Conservation (phyloP, 2,888 invertebrate genomes). For the Agrenia bidenticulata region DNA sequence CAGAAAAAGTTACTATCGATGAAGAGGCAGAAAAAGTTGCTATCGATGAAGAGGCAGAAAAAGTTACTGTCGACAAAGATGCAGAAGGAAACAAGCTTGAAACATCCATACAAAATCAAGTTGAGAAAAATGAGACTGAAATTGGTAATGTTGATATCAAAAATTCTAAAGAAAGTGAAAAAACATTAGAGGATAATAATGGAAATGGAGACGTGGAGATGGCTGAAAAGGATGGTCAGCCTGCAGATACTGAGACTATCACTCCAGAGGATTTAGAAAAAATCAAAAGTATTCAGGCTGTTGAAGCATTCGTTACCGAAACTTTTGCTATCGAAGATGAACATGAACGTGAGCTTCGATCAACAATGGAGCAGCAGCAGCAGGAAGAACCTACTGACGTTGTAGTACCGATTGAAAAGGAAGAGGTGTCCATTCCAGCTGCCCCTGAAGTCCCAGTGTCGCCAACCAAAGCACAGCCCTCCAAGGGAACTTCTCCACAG, state of each 20-base stretch:
- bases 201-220: constrained; percentile 11
- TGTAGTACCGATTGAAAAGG: neutral
- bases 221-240: neutral
- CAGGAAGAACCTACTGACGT: too few species aligned
- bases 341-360: too few species aligned
- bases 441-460: neutral
- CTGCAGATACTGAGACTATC: neutral
- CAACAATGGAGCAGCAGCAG: too few species aligned
- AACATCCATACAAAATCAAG: constrained; percentile 10
- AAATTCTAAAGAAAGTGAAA: too few species aligned
- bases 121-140: constrained; percentile 9
- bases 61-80: constrained; percentile 9
- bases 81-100: constrained; percentile 23
- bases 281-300: too few species aligned
- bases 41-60: constrained; percentile 6
- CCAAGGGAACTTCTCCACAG: neutral
- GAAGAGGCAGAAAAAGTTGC: constrained; percentile 3
- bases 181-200: too few species aligned
- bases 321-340: too few species aligned
- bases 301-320: too few species aligned
- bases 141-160: neutral
- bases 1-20: neutral
- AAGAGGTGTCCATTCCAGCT: neutral
- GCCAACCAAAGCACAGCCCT: too few species aligned
- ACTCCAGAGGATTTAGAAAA: neutral